A percentile compares a stretch with the other conserved stretches of the same genome.
Conservation (phyloP, 2,888 invertebrate genomes). For the Bugulina stolonifera region DNA sequence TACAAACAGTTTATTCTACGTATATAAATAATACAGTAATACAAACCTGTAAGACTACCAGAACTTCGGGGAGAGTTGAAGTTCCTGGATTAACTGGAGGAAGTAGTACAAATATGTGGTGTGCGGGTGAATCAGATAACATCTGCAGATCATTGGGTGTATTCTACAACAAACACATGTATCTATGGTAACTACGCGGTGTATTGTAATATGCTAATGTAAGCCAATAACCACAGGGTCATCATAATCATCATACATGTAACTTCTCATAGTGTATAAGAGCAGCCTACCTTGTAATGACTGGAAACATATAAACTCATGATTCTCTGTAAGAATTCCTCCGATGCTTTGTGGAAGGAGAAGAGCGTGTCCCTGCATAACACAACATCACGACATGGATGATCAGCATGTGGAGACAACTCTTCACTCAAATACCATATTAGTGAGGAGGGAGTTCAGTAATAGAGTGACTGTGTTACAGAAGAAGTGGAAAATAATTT, state of each 20-base stretch:
- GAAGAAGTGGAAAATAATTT: too few species aligned
- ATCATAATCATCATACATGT: too few species aligned
- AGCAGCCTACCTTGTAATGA: conserved; percentile 75
- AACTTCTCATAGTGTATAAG: background rate
- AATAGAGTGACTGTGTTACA: too few species aligned
- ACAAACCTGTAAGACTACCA: conserved; percentile 78
- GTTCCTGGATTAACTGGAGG: conserved; percentile 68
- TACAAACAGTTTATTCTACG: too few species aligned
- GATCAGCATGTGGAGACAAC: too few species aligned
- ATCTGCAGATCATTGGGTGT: conserved; percentile 97
- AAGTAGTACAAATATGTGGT: conserved; percentile 88
- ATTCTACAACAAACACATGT: conserved; percentile 62
- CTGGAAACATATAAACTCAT: conserved; percentile 93
- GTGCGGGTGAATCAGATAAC: conserved; percentile 96
- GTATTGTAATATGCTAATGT: too few species aligned
- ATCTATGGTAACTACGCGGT: too few species aligned
- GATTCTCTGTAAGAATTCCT: conserved; percentile 79
- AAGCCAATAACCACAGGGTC: too few species aligned
- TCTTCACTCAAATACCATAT: too few species aligned
- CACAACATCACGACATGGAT: too few species aligned
- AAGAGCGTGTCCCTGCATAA: conserved; percentile 79
- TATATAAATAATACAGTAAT: too few species aligned
- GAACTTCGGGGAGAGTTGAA: conserved; percentile 72
- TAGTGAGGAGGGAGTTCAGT: too few species aligned
- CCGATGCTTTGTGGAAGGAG: conserved; percentile 82